These are phyloP conservation scores for Cryptocephalus moraei DNA, from an alignment of 2,888 invertebrate species.

Conservation along the genomic window DNA sequence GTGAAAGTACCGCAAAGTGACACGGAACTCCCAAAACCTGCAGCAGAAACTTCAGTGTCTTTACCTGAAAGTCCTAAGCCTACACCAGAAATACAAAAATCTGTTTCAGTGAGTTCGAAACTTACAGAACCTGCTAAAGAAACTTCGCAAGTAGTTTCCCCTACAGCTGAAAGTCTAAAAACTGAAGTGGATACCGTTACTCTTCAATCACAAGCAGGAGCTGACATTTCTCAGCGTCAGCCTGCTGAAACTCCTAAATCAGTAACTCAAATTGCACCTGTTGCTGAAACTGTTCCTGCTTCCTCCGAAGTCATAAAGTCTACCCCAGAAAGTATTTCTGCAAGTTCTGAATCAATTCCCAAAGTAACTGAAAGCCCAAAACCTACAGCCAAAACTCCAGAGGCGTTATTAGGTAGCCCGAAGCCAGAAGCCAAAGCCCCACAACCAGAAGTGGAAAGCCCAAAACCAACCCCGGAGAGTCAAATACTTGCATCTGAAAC, in stretches of 20 bases:
- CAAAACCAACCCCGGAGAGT: slow-evolving; percentile 4
- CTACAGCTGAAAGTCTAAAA: slow-evolving; percentile 14
- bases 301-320: slow-evolving; percentile 3
- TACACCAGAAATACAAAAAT: neutral
- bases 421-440: slow-evolving; percentile 7
- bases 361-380: slow-evolving; percentile 4
- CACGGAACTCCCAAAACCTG: slow-evolving; percentile 15
- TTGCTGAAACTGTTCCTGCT: slow-evolving; percentile 1
- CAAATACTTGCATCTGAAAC: neutral
- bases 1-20: slow-evolving; percentile 1
- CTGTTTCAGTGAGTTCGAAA: neutral
- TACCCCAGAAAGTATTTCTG: slow-evolving; percentile 6
- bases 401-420: slow-evolving; percentile 6
- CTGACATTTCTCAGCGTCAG: slow-evolving; percentile 12
- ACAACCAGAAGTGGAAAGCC: slow-evolving; percentile 4
- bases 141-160: neutral
- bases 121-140: slow-evolving; percentile 6
- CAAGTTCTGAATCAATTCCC: slow-evolving; percentile 4
- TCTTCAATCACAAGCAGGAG: slow-evolving; percentile 13
- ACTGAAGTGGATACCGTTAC: slow-evolving; percentile 3
- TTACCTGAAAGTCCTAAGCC: slow-evolving; percentile 9
- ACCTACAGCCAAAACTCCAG: slow-evolving; percentile 3
- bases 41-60: slow-evolving; percentile 4
- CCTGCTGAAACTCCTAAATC: slow-evolving; percentile 2
- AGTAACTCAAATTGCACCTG: slow-evolving; percentile 1